Evolutionary conservation across 2,888 invertebrate genomes (phyloP), one percentile per base, ranked within the genome.

Genomic region (Zaprionus bogoriensis): DNA sequence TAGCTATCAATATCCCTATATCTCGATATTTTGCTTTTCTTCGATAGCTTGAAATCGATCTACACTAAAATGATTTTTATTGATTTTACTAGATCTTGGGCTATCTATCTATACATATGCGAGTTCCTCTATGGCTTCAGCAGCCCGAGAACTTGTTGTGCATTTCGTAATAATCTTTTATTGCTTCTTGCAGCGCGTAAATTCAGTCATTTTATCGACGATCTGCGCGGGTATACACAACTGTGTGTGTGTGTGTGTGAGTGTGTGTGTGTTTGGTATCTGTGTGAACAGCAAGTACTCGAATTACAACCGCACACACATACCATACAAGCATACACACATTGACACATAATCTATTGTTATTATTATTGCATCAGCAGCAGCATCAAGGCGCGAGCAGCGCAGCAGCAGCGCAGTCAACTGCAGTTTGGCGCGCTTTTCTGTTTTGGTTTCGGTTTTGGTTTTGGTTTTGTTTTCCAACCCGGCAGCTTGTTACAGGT

Each of bases 391-490:
- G 6, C 27, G 27, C 27, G 9, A 20, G 22, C n/a, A 10, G n/a
- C 36, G 9, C n/a, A 20, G 45, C 36, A 36, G 38, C 25, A 20
- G 22, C 10, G 9, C 9, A n/a, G 19, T 3, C 36, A 25, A 23
- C 38, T 12, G 20, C 36, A 12, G 54, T 67, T 86, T 78, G 86
- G 83, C 77, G 86, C 77, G 77, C 67, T 67, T 67, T 64, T 73
- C 74, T 41, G 45, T 51, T 71, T 75, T 39, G 62, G 47, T n/a
- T n/a, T n/a, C n/a, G n/a, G n/a, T n/a, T n/a, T n/a, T n/a, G n/a
- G n/a, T n/a, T n/a, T n/a, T n/a, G n/a, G n/a, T n/a, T 68, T 74
- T 55, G 50, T 3, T 44, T 32, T 32, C 46, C 17, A 30, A 28
- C 44, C 17, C 48, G 36, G 47, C 50, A 50, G 55, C 66, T 76